Evolutionary conservation across 2,113 vertebrate species (phyloP), one percentile per base, ranked within the genome.

Genomic region (Illadopsis cleaveri): DNA sequence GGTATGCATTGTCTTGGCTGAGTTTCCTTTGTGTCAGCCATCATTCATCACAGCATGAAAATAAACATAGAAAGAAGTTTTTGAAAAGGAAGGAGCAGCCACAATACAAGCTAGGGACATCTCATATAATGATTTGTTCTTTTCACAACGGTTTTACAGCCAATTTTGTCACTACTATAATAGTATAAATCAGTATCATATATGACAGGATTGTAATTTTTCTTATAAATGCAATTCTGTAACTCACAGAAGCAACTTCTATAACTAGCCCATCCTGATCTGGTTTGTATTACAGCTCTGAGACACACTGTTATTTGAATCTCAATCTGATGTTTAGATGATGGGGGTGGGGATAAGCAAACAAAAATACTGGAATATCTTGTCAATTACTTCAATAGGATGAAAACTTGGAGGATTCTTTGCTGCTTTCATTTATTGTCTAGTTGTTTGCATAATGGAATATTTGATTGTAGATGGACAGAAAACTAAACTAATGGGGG

Each of bases 31-130:
- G 45, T 85, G 86, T 76, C 89, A 93, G 79, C 89, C 78, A 80
- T 92, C 86, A 89, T 91, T 96, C 95, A 95, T 73, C 83, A 80
- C 70, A 89, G 78, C 8, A 1, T 73, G 93, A 91, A 95, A 95
- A 96, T 75, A 96, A 96, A 91, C 73, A 92, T 50, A 64, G 45
- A 89, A 70, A 85, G 66, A 71, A 64, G 53, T 93, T 58, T 73
- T 48, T n/a, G 14, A 62, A 84, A 92, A 85, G 38, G n/a, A 87
- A 30, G 14, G 27, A 85, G 38, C 13, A 91, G 40, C 0, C 3
- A 89, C 86, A 89, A 42, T 54, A 62, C 2, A 5, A 93, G 50
- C 24, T 79, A 78, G 40, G 45, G 50, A 78, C 31, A 82, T 5
- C 3, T 7, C 23, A 31, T 44, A 64, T 22, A 82, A 86, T 69